Base-by-base conservation (phyloP, 2,888 invertebrate genomes). In the Cephus spinipes region DNA sequence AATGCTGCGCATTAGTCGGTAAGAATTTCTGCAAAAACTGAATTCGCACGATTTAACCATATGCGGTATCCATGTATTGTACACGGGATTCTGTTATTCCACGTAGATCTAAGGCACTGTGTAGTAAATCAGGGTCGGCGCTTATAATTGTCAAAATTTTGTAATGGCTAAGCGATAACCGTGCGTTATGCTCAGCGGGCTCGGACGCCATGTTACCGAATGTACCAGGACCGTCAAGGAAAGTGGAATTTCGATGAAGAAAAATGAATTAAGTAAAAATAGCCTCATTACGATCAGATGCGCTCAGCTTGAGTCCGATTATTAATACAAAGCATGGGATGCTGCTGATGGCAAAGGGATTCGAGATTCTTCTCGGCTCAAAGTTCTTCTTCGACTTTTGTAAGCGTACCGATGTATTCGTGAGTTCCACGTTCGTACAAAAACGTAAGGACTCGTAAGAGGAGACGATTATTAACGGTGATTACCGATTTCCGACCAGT, bases 401-500 rank as follows among this genome's bases (percentile, higher is more conserved):
- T 55, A 23, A 23, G 9, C 55, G 2, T 23, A 55, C 23, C 55
- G 55, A 55, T 9, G 23, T 55, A 55, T 55, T 35, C 12, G 15
- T 34, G 77, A 23, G n/a, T 32, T 75, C n/a, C 73, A 23, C 75
- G 73, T 75, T 1, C 31, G 71, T 75, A 80, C 78, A 86, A 86
- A 87, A 87, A 86, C 83, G 77, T 86, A 85, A 88, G 85, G 81
- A 86, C 83, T 86, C 84, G 85, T 85, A 87, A 88, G 86, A 85
- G 85, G 84, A 83, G 85, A 78, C 87, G 88, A 89, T 89, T 89
- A 89, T 88, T 85, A 85, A 84, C 83, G 87, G 80, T 86, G 84
- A 90, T 90, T 89, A 90, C 89, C 88, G 86, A 90, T 89, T 90
- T 87, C 86, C 87, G 82, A 87, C 83, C 87, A 85, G 88, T 89